Evolutionary conservation across 2,888 invertebrate species (phyloP), one percentile per base, ranked within the genome.

Genomic region (Dasysyrphus albostriatus): DNA sequence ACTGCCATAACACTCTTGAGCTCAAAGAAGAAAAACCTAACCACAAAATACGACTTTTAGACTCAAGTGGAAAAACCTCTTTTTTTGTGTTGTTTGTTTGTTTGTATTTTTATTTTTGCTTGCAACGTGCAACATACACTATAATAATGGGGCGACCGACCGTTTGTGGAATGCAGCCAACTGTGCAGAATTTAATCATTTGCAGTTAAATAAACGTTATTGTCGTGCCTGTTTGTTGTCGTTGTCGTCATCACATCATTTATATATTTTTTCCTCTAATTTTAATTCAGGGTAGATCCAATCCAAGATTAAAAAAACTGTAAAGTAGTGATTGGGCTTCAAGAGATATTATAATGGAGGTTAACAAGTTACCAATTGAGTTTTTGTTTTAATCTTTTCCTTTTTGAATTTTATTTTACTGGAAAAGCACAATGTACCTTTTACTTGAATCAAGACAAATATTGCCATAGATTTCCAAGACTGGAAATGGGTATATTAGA

Each of bases 181-280:
- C 83, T 83, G 83, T 83, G 83, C 87, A 87, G 79, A 87, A 83
- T 87, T 83, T 79, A 87, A 87, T 87, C 87, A 83, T 82, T 87
- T 87, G 74, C 87, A 87, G 87, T 87, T 83, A 87, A 87, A 87
- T 87, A 83, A 87, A 87, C 87, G 78, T 87, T 87, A 87, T 83
- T 87, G 83, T 87, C 87, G 87, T 83, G 78, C 78, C 59, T 87
- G 87, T 75, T 77, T 75, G 78, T 87, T 87, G 12, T 51, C 24
- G 24, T 54, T 54, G 87, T 83, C 87, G 87, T 87, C 87, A 87
- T 87, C 83, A 79, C 83, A 78, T 83, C 78, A 83, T 75, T 83
- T 83, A 47, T 47, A 16, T 47, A 5, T 32, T 58, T 87, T 70
- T 56, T 34, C 14, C 8, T 65, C 32, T 51, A 54, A 54, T 54